Evolutionary conservation across 2,888 invertebrate genomes (phyloP).

Genomic region (Aphidius colemani): DNA sequence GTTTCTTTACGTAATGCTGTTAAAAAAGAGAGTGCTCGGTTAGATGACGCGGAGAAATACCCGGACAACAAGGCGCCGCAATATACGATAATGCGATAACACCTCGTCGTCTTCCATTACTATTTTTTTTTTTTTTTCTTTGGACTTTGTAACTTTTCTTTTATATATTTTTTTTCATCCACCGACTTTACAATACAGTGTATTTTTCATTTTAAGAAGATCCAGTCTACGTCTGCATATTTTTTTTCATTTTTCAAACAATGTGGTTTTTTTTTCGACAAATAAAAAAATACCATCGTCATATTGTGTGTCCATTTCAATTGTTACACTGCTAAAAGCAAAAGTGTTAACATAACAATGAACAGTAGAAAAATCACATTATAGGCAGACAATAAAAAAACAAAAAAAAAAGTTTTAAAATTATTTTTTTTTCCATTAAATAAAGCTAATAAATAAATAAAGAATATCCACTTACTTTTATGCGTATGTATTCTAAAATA

Average conservation of each 20-base stretch:
- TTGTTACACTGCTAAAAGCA: constrained; percentile 47
- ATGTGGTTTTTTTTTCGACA: constrained; percentile 8
- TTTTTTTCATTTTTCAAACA: constrained; percentile 12
- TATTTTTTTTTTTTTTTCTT: too few relatives aligned
- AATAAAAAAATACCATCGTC: constrained; percentile 14
- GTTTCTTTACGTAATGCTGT: constrained; percentile 46
- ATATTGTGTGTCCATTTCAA: constrained; percentile 49
- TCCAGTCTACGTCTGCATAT: constrained; percentile 8
- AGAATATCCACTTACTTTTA: too few relatives aligned
- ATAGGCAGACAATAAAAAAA: not conserved
- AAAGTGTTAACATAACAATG: constrained; percentile 56
- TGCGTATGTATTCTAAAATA: not conserved
- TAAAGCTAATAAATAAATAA: not conserved
- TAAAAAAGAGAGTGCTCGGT: constrained; percentile 21
- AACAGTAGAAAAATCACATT: constrained; percentile 12
- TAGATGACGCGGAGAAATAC: constrained; percentile 37
- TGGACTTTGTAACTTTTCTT: too few relatives aligned
- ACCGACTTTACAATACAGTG: not conserved
- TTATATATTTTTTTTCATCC: not conserved
- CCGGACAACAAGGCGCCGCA: constrained; percentile 55
- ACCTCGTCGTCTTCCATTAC: constrained; percentile 31
- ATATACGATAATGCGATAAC: constrained; percentile 56
- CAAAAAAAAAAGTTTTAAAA: not conserved
- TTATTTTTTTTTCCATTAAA: not conserved
- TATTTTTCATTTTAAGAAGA: not conserved